Base-by-base conservation (phyloP, 2,113 vertebrate species). In the Neolamprologus kungweensis region DNA sequence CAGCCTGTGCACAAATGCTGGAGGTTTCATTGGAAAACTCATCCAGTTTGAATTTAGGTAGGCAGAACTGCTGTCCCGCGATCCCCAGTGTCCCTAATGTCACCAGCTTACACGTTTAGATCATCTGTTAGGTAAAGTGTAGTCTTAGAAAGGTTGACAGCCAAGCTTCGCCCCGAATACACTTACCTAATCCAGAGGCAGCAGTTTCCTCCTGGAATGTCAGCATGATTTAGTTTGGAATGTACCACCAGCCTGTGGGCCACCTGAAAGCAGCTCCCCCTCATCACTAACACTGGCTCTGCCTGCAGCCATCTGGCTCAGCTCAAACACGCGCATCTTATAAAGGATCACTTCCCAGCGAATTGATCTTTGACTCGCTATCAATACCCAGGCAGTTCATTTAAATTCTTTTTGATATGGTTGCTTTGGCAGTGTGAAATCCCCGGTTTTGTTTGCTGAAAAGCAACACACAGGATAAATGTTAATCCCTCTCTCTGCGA, bases 181-280 rank as follows among this genome's bases (percentile, higher is more conserved):
- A 58, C 63, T 3, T 4, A 73, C 40, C 71, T 19, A 63, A 65
- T 84, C 85, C 58, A 93, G 90, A 87, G 17, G 35, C 65, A 86
- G 73, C 79, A 85, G 65, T 82, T 90, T 85, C 57, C 79, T 31
- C 50, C 65, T 26, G 40, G 37, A 63, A 3, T 54, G 57, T 80
- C 79, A 90, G 84, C 54, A 71, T 60, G 35, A 87, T 88, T 87
- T 85, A 60, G 78, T 81, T 55, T 83, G 65, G 47, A 83, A 19
- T n/a, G 23, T 17, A 5, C 58, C 51, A 83, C 87, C 87, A 85
- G 86, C 63, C 68, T 42, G 51, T 5, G 55, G 84, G 84, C 90
- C 87, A 91, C 91, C 86, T 91, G 80, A 87, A 85, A 83, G 84
- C 51, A 87, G 73, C 83, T 40, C 84, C 80, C 73, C 87, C 84